A percentile compares a stretch with the other conserved stretches of the same genome.
These are phyloP conservation scores for Arctia plantaginis DNA, from an alignment of 2,888 invertebrate genomes.

Conservation along the genomic window DNA sequence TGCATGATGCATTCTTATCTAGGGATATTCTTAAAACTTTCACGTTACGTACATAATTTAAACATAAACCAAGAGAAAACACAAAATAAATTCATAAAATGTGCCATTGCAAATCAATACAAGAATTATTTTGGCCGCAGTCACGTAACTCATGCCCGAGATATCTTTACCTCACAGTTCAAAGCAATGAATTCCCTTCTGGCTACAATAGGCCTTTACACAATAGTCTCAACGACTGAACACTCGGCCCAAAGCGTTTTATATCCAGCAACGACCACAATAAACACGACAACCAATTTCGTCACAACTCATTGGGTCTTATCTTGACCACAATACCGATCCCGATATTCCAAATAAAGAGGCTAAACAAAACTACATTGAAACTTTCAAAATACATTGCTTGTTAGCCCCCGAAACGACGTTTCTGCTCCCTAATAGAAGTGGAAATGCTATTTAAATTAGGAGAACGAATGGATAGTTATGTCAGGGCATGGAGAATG, in stretches of 20 bases:
- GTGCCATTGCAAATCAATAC: conserved; percentile 15
- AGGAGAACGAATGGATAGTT: conserved; percentile 24
- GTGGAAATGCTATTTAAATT: conserved; percentile 34
- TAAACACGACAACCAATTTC: conserved; percentile 72
- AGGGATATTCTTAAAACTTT: not conserved
- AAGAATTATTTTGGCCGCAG: conserved; percentile 33
- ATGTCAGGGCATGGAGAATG: conserved; percentile 44
- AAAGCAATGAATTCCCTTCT: conserved; percentile 33
- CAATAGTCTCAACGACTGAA: conserved; percentile 35
- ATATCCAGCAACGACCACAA: conserved; percentile 63
- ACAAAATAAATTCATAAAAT: not conserved
- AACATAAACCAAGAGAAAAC: not conserved
- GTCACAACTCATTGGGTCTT: conserved; percentile 73
- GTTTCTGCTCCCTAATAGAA: conserved; percentile 18
- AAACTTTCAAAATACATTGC: conserved; percentile 40
- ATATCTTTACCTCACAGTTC: conserved; percentile 23
- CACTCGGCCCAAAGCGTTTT: conserved; percentile 56
- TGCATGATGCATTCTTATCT: too few species aligned
- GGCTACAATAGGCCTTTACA: conserved; percentile 15
- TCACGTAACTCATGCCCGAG: conserved; percentile 33
- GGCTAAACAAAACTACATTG: conserved; percentile 27
- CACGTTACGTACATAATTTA: not conserved
- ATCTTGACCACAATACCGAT: conserved; percentile 65
- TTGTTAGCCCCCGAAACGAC: conserved; percentile 20
- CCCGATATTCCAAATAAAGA: conserved; percentile 25